Base-by-base conservation (phyloP, 2,888 invertebrate genomes). In the Alloscopus bannaensis region DNA sequence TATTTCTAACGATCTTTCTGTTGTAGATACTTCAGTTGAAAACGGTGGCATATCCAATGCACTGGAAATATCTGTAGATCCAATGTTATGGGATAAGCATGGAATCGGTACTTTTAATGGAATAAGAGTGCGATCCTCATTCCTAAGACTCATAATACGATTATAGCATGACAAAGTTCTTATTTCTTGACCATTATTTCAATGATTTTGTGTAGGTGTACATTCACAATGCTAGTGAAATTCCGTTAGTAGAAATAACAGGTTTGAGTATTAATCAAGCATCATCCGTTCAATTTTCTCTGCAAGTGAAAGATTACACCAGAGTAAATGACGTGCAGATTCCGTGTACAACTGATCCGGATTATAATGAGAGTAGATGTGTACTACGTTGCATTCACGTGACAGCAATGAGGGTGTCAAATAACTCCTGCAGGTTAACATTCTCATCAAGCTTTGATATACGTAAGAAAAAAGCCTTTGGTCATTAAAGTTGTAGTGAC, bases 191-290 rank as follows among this genome's bases (percentile, higher is more conserved):
- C 45, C 47, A n/a, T n/a, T 13, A n/a, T n/a, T 47, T 13, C 47
- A 13, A n/a, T 18, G 18, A 3, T 22, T 52, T 52, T 16, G 52
- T 24, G 20, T n/a, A 82, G 82, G 76, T 82, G 3, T 82, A 69
- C 60, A 59, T 82, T 13, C 82, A 80, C 40, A 28, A 70, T 50
- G 52, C 42, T 1, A 57, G 57, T n/a, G 80, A 82, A 57, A 50
- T 68, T 2, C 82, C 80, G 2, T 22, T 82, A 36, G 71, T 64
- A 11, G 80, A 72, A 57, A 76, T 79, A 6, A 71, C 29, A 3
- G 82, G 80, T 2, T 68, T 80, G 2, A 80, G 80, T 40, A 66
- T 82, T 0, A 76, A 76, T 36, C 71, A 70, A 16, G 82, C 72
- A 2, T 80, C 80, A 0, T n/a, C 55, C 0, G 76, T 45, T n/a